phyloP scores from a whole-genome alignment of 2,113 vertebrate genomes.

The Chionomys nivalis region DNA sequence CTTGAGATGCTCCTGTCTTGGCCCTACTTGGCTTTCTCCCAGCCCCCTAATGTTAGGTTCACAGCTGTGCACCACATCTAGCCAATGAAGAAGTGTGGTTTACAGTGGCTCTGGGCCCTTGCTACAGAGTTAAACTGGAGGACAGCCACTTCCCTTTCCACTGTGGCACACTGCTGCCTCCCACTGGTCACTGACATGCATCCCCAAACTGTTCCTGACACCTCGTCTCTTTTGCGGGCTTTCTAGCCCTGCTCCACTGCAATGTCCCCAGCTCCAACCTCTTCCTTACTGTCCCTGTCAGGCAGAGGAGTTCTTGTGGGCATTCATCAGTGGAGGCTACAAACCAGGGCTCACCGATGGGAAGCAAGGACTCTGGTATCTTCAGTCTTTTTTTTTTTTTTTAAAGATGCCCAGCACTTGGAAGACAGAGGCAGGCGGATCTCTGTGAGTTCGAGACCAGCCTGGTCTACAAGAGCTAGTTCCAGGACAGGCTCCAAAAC shows the following conservation, averaged over 20 bases:
- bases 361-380: conserved; percentile 25
- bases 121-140: neutral
- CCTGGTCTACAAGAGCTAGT: too few species aligned
- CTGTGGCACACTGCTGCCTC: neutral
- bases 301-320: neutral
- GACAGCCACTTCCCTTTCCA: neutral
- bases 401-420: too few species aligned
- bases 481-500: too few species aligned
- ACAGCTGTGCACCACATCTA: neutral
- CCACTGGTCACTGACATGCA: neutral
- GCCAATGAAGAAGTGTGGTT: neutral
- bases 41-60: neutral
- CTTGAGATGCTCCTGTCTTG: neutral
- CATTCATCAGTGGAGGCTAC: neutral
- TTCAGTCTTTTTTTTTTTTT: neutral
- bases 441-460: too few species aligned
- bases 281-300: neutral
- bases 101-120: neutral
- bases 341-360: neutral
- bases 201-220: neutral
- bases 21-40: neutral
- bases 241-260: neutral
- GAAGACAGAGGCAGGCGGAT: too few species aligned
- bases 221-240: neutral
- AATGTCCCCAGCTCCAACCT: neutral